phyloP scores from a whole-genome alignment of 2,797 vertebrate genomes.

The Avahi laniger region DNA sequence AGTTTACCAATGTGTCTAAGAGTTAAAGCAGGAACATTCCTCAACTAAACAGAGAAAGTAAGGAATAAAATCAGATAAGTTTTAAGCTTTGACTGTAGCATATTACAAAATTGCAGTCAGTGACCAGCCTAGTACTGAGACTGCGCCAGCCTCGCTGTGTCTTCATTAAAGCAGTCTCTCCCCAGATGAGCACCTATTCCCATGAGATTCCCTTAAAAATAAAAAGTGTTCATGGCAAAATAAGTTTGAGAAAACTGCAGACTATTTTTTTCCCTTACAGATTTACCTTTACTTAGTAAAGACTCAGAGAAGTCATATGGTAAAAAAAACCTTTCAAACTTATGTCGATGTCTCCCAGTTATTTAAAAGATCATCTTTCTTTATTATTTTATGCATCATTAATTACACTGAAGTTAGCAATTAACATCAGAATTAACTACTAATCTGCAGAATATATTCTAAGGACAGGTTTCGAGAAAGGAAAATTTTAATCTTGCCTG shows the following conservation, averaged over 20 bases:
- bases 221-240: neutral
- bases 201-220: neutral
- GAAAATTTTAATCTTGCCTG: neutral
- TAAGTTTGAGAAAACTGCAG: neutral
- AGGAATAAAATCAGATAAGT: neutral
- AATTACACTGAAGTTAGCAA: neutral
- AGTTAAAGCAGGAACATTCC: neutral
- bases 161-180: neutral
- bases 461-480: neutral
- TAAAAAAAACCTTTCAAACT: neutral
- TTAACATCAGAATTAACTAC: neutral
- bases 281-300: neutral
- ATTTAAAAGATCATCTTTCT: neutral
- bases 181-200: neutral
- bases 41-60: neutral
- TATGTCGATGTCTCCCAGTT: neutral
- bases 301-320: neutral
- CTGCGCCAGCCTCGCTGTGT: rapidly evolving
- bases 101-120: neutral
- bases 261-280: neutral
- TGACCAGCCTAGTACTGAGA: neutral
- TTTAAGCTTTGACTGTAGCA: neutral
- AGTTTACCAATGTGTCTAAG: neutral
- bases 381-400: neutral
- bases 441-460: neutral